Base-by-base conservation (phyloP, 2,113 vertebrate species). In the Dryoscopus gambensis region DNA sequence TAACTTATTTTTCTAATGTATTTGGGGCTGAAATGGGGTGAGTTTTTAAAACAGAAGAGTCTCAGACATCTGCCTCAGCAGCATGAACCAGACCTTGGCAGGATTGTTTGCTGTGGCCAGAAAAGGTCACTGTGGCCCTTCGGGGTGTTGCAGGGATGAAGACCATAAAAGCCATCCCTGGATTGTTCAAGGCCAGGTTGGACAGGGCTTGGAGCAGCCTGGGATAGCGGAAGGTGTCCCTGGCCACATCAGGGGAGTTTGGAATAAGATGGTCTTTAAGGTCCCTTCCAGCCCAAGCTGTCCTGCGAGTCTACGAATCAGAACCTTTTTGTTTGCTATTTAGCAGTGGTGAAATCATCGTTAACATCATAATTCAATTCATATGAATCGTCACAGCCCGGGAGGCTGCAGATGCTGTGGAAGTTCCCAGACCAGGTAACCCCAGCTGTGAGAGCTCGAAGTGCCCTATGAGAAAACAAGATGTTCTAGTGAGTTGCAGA, bases 1-100 rank as follows among this genome's bases (percentile, higher is more conserved):
- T 96, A 80, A 95, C 94, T 94, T 84, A 74, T 81, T 93, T 96
- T 95, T 78, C 47, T 8, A 9, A 23, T 60, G 28, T 65, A 23
- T 90, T 95, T 91, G 70, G 87, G 84, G 68, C 65, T 80, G 64
- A 57, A 88, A 53, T 63, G 59, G 82, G 25, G 50, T 35, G 47
- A 78, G 75, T 47, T 57, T 91, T 75, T 83, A 35, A 59, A 95
- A 74, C 1, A 24, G 21, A 59, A 62, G 55, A 55, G 42, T 39
- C 67, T 63, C 55, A 40, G 67, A 49, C 62, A 52, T 44, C 52
- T 60, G 53, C 16, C 57, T 71, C 59, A 12, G 1, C 2, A 20
- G 21, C 21, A 33, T 11, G 15, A 25, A 9, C 20, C 28, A 4
- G 13, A 25, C 33, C n/a, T 4, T 2, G 68, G 6, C 39, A 70